Conservation (phyloP, 2,888 invertebrate genomes). For the Junonia oenone region DNA sequence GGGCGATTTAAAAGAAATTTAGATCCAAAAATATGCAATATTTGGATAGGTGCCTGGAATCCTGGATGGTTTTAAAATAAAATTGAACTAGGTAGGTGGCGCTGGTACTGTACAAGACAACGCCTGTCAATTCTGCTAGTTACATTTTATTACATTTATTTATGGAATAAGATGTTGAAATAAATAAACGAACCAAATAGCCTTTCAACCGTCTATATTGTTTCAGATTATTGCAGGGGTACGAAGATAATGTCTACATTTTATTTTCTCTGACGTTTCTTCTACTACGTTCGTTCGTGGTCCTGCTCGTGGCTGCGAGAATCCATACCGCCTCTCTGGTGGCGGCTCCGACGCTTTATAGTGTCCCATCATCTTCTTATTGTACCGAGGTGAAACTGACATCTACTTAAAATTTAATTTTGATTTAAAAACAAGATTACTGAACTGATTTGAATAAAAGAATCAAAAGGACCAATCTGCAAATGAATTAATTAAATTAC, state of each 20-base stretch:
- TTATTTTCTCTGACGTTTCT: constrained; percentile 25
- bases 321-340: constrained; percentile 72
- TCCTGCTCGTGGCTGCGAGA: constrained; percentile 75
- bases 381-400: constrained; percentile 79
- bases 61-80: no score
- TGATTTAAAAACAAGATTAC: neutral
- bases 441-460: neutral
- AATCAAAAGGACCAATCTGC: no score
- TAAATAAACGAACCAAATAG: neutral
- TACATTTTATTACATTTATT: no score
- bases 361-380: constrained; percentile 74
- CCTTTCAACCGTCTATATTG: no score
- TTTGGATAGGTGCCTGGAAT: no score
- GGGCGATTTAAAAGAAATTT: no score
- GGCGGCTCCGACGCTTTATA: constrained; percentile 70
- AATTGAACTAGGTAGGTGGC: no score
- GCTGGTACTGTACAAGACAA: no score
- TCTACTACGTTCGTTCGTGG: constrained; percentile 60
- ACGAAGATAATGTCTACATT: constrained; percentile 45
- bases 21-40: no score
- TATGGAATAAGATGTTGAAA: no score
- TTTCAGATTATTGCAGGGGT: constrained; percentile 36
- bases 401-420: constrained; percentile 3
- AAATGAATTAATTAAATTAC: no score
- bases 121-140: no score